phyloP scores from a whole-genome alignment of 2,888 invertebrate species.

The Heteromurus nitidus region DNA sequence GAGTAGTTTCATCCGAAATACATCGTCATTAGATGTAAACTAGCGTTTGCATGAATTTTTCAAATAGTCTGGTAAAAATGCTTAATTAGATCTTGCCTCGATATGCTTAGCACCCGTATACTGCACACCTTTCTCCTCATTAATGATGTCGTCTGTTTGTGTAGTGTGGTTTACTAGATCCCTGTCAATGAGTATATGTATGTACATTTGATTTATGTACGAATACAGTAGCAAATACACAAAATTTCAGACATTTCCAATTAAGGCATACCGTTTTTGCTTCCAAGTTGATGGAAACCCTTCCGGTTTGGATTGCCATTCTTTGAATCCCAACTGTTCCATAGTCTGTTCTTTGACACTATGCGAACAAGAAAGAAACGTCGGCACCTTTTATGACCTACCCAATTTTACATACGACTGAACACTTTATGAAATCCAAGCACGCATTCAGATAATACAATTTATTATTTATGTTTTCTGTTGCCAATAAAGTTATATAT shows the following conservation, averaged over 20 bases:
- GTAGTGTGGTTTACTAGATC: slow-evolving; percentile 30
- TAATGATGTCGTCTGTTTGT: slow-evolving; percentile 65
- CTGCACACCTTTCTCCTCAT: slow-evolving; percentile 51
- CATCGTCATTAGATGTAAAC: neutral
- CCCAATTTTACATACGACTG: neutral
- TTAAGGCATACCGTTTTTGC: slow-evolving; percentile 58
- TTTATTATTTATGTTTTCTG: too few relatives aligned
- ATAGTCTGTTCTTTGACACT: too few relatives aligned
- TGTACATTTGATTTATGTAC: too few relatives aligned
- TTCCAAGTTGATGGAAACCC: slow-evolving; percentile 65
- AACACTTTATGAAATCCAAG: neutral
- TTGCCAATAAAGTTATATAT: neutral
- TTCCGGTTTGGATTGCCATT: slow-evolving; percentile 31
- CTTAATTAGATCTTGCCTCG: slow-evolving; percentile 46
- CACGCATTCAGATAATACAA: neutral
- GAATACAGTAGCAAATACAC: neutral
- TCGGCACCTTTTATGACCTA: neutral
- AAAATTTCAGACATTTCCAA: neutral
- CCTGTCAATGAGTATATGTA: too few relatives aligned
- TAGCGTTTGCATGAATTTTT: neutral
- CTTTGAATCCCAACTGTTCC: slow-evolving; percentile 8
- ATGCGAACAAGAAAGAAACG: too few relatives aligned
- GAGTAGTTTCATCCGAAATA: too few relatives aligned
- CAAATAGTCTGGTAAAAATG: too few relatives aligned
- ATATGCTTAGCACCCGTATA: slow-evolving; percentile 37